A percentile compares a stretch with the other conserved stretches of the same genome.
Evolutionary conservation across 2,888 invertebrate genomes (phyloP).

Genomic region (Acanthosepion esculentum): DNA sequence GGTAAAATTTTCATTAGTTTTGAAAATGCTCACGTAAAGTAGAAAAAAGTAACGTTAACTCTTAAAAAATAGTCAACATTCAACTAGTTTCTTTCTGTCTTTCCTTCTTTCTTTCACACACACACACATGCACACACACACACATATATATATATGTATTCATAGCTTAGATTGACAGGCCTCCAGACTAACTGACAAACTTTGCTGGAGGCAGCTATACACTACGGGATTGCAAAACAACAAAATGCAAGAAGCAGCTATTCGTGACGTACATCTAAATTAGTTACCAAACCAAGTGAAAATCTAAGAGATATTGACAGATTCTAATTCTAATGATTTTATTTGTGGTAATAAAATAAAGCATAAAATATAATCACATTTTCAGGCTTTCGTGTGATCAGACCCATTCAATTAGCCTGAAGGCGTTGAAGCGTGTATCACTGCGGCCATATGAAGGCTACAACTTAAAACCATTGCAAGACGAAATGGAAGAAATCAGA

Average conservation of each 20-base stretch:
- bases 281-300: not conserved
- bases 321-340: not conserved
- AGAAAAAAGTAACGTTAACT: no score
- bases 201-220: not conserved
- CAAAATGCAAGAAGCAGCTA: not conserved
- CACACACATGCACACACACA: no score
- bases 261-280: not conserved
- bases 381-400: not conserved
- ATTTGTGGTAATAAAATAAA: not conserved
- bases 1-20: no score
- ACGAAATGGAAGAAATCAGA: not conserved
- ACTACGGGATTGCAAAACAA: not conserved
- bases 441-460: not conserved
- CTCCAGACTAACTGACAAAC: not conserved
- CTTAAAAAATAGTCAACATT: no score
- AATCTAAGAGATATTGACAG: not conserved
- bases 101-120: no score
- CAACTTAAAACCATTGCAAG: not conserved
- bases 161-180: not conserved
- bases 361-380: constrained; percentile 14
- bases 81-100: no score
- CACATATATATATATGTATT: not conserved
- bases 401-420: not conserved
- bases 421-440: not conserved
- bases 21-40: no score